Evolutionary conservation across 1,140 invertebrate genomes (phyloP), one percentile per base, ranked within the genome.

Genomic region (Thaumatotibia leucotreta): DNA sequence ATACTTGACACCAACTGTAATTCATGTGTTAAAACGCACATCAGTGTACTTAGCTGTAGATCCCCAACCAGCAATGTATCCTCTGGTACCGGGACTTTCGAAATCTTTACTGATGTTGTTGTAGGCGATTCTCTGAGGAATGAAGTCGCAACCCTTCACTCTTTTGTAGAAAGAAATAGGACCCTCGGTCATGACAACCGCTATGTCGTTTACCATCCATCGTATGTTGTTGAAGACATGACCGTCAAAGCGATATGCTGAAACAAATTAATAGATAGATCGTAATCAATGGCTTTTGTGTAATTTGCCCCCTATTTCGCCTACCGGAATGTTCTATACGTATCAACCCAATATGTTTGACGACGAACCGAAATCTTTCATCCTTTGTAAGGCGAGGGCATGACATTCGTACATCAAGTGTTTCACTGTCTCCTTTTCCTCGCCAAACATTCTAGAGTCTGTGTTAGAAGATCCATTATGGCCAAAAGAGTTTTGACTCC

Each of bases 171-270:
- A 89, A 68, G 87, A 82, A 61, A 89, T 86, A 0, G 77, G 64
- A 14, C 81, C 79, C 17, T 89, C 83, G 0, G 83, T 80, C 50
- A 80, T 85, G 3, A 89, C 84, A 0, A 89, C 79, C 0, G 86
- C 84, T 49, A 89, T 87, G 50, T 89, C 86, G 35, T 83, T 81
- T 8, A 77, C 67, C 83, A 89, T 89, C 86, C 86, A 89, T 0
- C 80, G 70, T 8, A 87, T 84, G 50, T 87, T 89, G 52, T 86
- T 78, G 31, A 83, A 82, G 0, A 80, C 71, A n/a, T 71, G 29
- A 0, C 82, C 86, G 22, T 89, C 86, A 32, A 72, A 89, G 20
- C 77, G 74, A 39, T 89, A 89, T 33, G 69, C 84, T 86, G 54
- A 9, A 69, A 4, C 11, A 54, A 54, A 39, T 39, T 39, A 2